Base-by-base conservation (phyloP, 2,797 vertebrate species). In the Spinibarbus caldwelli region DNA sequence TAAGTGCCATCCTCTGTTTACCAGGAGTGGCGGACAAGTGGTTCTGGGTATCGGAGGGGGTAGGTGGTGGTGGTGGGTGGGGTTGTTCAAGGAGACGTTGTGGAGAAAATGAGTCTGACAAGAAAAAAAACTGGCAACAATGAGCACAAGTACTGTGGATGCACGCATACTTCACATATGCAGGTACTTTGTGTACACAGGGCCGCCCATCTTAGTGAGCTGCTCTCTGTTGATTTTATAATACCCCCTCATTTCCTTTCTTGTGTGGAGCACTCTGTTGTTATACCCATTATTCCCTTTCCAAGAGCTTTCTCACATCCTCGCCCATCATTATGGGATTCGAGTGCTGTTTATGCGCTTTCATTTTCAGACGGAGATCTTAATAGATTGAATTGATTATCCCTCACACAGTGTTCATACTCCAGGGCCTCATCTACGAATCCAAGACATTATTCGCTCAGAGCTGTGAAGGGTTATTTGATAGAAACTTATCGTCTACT, bases 241-340 rank as follows among this genome's bases (percentile, higher is more conserved):
- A 89, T 88, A 89, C 84, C 88, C 79, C 85, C 85, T 89, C 85
- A 87, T 89, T 87, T 89, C 80, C 87, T 87, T 87, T 89, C 88
- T 89, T 86, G 76, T 59, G 62, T 88, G 84, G 80, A 91, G 88
- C 87, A 88, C 88, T 90, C 84, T 87, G 89, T 89, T 88, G 88
- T 89, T 88, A 86, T 87, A 85, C 85, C 86, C 89, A 91, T 91
- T 91, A 89, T 88, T 89, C 84, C 84, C 80, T 88, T 88, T 88
- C 87, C 87, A 85, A 89, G 88, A 89, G 89, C 87, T 91, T 91
- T 90, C 86, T 89, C 87, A 89, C 89, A 91, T 88, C 85, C 87
- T 87, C 86, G 85, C 82, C 78, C 82, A 84, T 90, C 87, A 89
- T 86, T 87, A 87, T 78, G 79, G 79, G 66, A 87, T 87, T 90